phyloP scores from a whole-genome alignment of 2,113 vertebrate species.

The Petrocephalus microphthalmus region DNA sequence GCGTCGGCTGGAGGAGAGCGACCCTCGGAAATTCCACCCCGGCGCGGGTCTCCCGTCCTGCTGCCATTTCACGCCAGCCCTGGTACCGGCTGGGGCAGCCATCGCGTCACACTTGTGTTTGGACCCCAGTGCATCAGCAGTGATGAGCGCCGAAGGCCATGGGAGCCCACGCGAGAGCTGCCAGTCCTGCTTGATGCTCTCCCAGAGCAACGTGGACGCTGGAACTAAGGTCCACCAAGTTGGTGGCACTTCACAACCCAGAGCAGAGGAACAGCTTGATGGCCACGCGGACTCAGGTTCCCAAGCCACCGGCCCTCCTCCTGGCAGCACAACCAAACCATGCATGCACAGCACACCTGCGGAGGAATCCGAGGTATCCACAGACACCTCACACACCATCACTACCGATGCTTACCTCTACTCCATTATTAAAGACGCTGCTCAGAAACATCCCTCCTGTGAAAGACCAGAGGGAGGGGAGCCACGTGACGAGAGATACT shows the following conservation, averaged over 20 bases:
- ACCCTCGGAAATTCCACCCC: slow-evolving; percentile 66
- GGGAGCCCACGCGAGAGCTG: slow-evolving; percentile 53
- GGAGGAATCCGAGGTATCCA: slow-evolving; percentile 23
- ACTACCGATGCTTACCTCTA: slow-evolving; percentile 51
- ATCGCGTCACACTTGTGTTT: slow-evolving; percentile 46
- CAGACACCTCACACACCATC: slow-evolving; percentile 42
- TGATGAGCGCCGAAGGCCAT: slow-evolving; percentile 57
- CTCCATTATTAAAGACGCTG: slow-evolving; percentile 45
- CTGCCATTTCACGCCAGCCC: slow-evolving; percentile 64
- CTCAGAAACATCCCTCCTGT: slow-evolving; percentile 34
- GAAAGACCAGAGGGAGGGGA: slow-evolving; percentile 27
- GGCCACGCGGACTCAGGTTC: slow-evolving; percentile 28
- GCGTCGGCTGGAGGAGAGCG: slow-evolving; percentile 84
- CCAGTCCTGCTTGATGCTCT: slow-evolving; percentile 63
- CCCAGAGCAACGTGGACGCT: slow-evolving; percentile 59
- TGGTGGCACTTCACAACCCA: slow-evolving; percentile 55
- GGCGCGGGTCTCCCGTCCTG: slow-evolving; percentile 54
- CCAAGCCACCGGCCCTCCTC: slow-evolving; percentile 21
- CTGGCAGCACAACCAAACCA: slow-evolving; percentile 33
- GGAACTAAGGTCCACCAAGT: slow-evolving; percentile 61
- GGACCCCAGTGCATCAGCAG: slow-evolving; percentile 57
- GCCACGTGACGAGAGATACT: neutral
- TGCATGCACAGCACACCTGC: slow-evolving; percentile 29
- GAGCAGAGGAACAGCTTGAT: slow-evolving; percentile 29
- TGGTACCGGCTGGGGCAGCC: slow-evolving; percentile 57